phyloP scores from a whole-genome alignment of 2,797 vertebrate genomes.

The Pristis pectinata region DNA sequence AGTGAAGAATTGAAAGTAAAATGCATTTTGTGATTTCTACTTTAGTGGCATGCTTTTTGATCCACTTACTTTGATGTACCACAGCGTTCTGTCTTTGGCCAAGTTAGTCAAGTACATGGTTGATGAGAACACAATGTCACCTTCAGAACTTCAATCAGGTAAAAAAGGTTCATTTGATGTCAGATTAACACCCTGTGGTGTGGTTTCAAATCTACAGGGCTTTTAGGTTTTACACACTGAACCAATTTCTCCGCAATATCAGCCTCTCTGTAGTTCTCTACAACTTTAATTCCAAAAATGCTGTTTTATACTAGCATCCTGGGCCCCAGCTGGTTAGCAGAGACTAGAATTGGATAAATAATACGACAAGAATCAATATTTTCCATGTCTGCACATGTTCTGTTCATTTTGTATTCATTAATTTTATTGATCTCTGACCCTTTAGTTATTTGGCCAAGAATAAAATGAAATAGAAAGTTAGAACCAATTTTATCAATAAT shows the following conservation, averaged over 20 bases:
- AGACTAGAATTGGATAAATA: neutral
- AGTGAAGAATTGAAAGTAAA: neutral
- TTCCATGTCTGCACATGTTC: neutral
- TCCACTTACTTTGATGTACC: neutral
- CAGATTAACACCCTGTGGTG: neutral
- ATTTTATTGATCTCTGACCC: neutral
- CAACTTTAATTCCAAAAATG: neutral
- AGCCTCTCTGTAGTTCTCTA: neutral
- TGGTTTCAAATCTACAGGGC: neutral
- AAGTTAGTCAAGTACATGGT: neutral
- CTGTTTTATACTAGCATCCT: neutral
- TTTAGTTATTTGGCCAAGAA: neutral
- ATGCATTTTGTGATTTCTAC: slow-evolving; percentile 4
- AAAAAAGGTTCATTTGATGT: neutral
- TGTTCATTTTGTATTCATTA: neutral
- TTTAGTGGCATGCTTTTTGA: neutral
- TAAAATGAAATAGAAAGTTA: neutral
- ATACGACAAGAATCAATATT: neutral
- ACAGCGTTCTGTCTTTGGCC: neutral
- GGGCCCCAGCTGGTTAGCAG: neutral
- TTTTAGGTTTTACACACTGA: neutral
- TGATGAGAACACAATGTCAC: neutral
- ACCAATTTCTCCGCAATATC: neutral
- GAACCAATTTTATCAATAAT: neutral
- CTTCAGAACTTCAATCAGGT: neutral